Evolutionary conservation across 2,113 vertebrate genomes (phyloP), one percentile per base, ranked within the genome.

Genomic region (Ciconia boyciana): DNA sequence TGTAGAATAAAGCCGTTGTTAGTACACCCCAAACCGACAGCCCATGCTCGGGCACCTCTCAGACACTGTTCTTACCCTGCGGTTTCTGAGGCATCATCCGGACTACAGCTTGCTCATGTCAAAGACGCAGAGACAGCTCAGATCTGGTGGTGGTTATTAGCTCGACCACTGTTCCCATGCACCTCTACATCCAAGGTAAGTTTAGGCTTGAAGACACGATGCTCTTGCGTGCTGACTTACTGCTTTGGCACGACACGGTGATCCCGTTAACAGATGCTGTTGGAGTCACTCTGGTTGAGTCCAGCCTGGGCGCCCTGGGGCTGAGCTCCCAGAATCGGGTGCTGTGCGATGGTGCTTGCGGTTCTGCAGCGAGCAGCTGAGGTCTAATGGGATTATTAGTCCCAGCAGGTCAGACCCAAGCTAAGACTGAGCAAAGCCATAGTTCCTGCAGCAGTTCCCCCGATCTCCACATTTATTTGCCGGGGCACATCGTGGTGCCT

Each of bases 121-220:
- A 43, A 16, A 17, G 51, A 3, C 3, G 6, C 10, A 4, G n/a
- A 46, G 19, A 43, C 62, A 48, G 89, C 74, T 34, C 34, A 6
- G 84, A 11, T 5, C 14, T 2, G 48, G n/a, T 5, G 57, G 16
- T 6, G 65, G 36, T 4, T 3, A 26, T 14, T 3, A 39, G 60
- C 89, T n/a, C 55, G 4, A 18, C 62, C 25, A 24, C 66, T 11
- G 66, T 8, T 32, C 48, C 69, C 78, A 5, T 3, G 52, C 78
- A 39, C 48, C 51, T 39, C 54, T 19, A 26, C 25, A 6, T 0
- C 49, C 54, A 26, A 11, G 36, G 39, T 0, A 16, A 25, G 57
- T 1, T 18, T 1, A n/a, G 77, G 26, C 31, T 16, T 11, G 57
- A 28, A 4, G 39, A 36, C 64, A 8, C 0, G 1, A 61, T 7